Conservation (phyloP, 2,888 invertebrate genomes). For the Seladonia tumulorum region DNA sequence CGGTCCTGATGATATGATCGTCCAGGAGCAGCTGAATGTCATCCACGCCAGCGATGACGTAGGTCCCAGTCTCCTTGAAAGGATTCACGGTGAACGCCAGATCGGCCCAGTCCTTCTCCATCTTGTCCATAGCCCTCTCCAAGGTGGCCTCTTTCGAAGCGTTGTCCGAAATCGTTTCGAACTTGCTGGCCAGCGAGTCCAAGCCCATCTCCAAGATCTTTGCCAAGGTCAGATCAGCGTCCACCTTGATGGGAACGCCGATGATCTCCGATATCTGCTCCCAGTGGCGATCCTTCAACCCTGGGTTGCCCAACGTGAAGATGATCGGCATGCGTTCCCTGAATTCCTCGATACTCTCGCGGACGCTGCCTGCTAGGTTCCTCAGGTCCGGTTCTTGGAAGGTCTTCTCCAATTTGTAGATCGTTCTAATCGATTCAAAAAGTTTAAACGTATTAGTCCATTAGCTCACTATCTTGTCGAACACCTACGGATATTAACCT, state of each 20-base stretch:
- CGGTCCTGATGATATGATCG: conserved; percentile 97
- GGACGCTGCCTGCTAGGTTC: conserved; percentile 89
- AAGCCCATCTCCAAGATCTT: conserved; percentile 95
- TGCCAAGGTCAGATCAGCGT: conserved; percentile 92
- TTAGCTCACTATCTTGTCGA: neutral
- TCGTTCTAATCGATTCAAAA: conserved; percentile 85
- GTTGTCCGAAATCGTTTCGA: conserved; percentile 96
- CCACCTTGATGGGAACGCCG: conserved; percentile 94
- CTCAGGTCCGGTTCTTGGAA: conserved; percentile 92
- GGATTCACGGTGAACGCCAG: conserved; percentile 90
- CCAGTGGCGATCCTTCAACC: conserved; percentile 96
- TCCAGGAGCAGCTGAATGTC: conserved; percentile 97
- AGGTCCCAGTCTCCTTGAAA: conserved; percentile 96
- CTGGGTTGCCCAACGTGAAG: conserved; percentile 96
- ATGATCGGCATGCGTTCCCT: conserved; percentile 94
- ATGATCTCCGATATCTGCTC: conserved; percentile 96
- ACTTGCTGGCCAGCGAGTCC: conserved; percentile 93
- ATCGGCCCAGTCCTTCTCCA: conserved; percentile 96
- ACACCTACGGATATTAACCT: conserved; percentile 68
- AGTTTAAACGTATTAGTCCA: neutral
- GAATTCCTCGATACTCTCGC: conserved; percentile 93
- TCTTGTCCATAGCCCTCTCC: conserved; percentile 94
- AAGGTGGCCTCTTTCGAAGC: conserved; percentile 97
- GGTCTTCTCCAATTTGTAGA: conserved; percentile 95
- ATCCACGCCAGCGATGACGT: conserved; percentile 94